Percentiles rank a stretch among this genome's conserved stretches.
Evolutionary conservation across 2,797 vertebrate species (phyloP).

Genomic region (Florisuga fusca): DNA sequence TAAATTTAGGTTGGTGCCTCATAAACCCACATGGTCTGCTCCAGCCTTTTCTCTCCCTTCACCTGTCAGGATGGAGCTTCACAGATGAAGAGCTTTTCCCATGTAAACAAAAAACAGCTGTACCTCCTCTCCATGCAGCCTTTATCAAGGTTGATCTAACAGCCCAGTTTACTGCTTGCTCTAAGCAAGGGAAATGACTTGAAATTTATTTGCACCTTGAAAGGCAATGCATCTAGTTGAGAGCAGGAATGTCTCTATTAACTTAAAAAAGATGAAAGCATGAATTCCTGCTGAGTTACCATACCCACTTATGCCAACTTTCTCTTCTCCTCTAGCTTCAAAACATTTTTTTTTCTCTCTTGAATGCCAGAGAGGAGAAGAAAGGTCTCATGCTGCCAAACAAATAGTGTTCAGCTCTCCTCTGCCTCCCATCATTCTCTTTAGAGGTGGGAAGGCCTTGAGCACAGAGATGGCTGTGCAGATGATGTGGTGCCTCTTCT

Average conservation of each 20-base stretch:
- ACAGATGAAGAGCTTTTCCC: background rate
- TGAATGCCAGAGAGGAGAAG: background rate
- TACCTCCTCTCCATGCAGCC: background rate
- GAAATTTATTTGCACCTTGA: slow-evolving; percentile 37
- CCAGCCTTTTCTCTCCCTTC: background rate
- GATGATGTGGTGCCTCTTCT: background rate
- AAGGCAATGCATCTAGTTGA: background rate
- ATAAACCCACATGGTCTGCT: background rate
- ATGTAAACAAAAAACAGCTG: background rate
- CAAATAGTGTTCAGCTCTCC: background rate
- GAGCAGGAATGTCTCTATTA: slow-evolving; percentile 37
- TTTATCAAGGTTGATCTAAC: slow-evolving; percentile 40
- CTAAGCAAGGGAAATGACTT: slow-evolving; percentile 25
- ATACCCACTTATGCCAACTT: slow-evolving; percentile 22
- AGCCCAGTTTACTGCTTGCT: background rate
- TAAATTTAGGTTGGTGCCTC: background rate
- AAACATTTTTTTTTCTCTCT: slow-evolving; percentile 31
- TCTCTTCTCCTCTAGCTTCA: slow-evolving; percentile 53
- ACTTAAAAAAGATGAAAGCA: slow-evolving; percentile 41
- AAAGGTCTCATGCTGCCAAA: slow-evolving; percentile 9
- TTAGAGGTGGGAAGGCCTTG: background rate
- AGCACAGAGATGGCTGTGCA: background rate
- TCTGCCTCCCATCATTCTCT: background rate
- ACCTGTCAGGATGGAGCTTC: background rate
- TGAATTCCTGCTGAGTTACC: slow-evolving; percentile 42